Conservation (phyloP, 2,888 invertebrate genomes). For the Drosophila aldrichi region DNA sequence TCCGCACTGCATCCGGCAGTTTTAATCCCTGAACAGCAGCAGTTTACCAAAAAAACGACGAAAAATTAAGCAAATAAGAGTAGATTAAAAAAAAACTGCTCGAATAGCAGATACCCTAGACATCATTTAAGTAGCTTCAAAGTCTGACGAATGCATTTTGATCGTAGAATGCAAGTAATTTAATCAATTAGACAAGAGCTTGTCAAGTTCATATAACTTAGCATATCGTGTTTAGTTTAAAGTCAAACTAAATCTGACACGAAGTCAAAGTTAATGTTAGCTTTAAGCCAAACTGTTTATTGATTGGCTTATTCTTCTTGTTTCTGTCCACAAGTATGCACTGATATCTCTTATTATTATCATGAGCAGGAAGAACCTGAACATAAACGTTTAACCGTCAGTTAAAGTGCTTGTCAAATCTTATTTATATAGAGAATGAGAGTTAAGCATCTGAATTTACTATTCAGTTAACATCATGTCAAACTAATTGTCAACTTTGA, state of each 20-base stretch:
- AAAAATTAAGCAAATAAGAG: conserved; percentile 8
- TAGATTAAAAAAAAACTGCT: neutral
- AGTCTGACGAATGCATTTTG: neutral
- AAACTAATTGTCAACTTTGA: neutral
- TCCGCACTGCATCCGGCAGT: conserved; percentile 75
- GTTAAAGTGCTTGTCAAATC: conserved; percentile 1
- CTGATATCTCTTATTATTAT: neutral
- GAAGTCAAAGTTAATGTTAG: neutral
- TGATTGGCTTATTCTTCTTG: no score
- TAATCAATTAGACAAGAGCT: neutral
- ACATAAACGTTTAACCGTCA: neutral
- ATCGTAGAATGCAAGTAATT: neutral
- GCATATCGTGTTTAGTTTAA: neutral
- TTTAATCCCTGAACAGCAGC: conserved; percentile 63
- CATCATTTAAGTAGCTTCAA: neutral
- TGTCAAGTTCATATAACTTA: neutral
- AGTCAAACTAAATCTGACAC: neutral
- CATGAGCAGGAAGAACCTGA: neutral
- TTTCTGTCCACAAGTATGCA: neutral
- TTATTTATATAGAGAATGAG: neutral
- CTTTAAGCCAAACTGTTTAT: no score
- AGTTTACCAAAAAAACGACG: conserved; percentile 5
- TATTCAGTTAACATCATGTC: neutral
- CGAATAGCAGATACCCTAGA: conserved; percentile 3
- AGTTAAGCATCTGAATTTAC: neutral